Percentiles rank a stretch among this genome's conserved stretches.
phyloP scores from a whole-genome alignment of 1,140 invertebrate species.

The Rhyacophila brunnea region DNA sequence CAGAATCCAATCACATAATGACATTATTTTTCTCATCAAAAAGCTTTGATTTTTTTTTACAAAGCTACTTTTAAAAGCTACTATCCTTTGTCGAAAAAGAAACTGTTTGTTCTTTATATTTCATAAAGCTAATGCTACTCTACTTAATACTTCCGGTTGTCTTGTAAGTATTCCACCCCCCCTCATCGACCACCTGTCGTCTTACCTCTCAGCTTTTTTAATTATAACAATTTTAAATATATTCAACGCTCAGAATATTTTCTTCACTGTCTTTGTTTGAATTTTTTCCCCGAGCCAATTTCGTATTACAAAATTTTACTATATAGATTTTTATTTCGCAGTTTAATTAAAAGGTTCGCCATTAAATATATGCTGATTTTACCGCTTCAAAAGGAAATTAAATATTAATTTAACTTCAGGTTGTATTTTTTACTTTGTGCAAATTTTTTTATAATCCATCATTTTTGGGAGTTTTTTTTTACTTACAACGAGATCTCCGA shows the following conservation, averaged over 20 bases:
- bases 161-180: not conserved
- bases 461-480: no score
- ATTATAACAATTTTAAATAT: constrained; percentile 27
- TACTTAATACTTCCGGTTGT: constrained; percentile 4
- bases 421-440: not conserved
- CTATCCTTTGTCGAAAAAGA: no score
- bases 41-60: no score
- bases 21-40: no score
- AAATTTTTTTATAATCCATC: not conserved
- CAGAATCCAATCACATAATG: no score
- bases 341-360: constrained; percentile 20
- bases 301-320: not conserved
- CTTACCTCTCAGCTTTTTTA: constrained; percentile 4
- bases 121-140: no score
- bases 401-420: not conserved
- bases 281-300: constrained; percentile 1
- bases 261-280: not conserved
- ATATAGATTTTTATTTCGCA: constrained; percentile 12
- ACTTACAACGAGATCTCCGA: no score
- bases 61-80: no score
- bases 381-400: not conserved
- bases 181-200: constrained; percentile 1
- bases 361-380: constrained; percentile 5
- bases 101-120: no score
- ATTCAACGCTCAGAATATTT: not conserved